These are phyloP conservation scores for Pedetes capensis DNA, from an alignment of 2,113 vertebrate genomes.

Conservation along the genomic window DNA sequence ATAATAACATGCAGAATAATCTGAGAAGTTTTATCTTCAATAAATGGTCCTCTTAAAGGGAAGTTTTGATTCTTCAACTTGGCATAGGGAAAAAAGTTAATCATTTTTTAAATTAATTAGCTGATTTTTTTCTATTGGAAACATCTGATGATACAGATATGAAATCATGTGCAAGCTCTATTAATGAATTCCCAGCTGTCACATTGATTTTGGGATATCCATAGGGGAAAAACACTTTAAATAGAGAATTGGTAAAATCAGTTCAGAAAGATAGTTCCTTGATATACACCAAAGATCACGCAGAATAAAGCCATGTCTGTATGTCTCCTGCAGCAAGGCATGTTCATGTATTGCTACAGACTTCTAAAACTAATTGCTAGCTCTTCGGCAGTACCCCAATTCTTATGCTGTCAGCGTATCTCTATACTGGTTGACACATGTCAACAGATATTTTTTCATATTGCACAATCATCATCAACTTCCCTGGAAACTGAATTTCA, in stretches of 20 bases:
- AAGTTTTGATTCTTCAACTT: not conserved
- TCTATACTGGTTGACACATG: not conserved
- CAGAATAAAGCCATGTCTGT: not conserved
- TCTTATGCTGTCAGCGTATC: not conserved
- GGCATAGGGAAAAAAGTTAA: not conserved
- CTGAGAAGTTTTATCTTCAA: not conserved
- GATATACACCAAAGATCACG: not conserved
- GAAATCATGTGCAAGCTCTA: not conserved
- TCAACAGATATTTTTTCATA: constrained; percentile 16
- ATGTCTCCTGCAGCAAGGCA: not conserved
- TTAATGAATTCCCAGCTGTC: not conserved
- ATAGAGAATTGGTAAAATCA: not conserved
- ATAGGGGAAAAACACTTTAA: not conserved
- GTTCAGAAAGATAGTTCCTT: not conserved
- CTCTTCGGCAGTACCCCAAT: not conserved
- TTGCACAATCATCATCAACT: not conserved
- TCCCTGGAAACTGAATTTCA: not conserved
- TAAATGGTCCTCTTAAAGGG: not conserved
- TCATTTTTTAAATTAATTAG: not conserved
- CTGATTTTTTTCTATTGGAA: not conserved
- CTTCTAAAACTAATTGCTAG: not conserved
- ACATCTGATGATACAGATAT: not conserved
- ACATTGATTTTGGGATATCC: not conserved
- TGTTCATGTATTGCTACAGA: not conserved
- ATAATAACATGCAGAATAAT: not conserved